Percentiles rank a stretch among this genome's conserved stretches.
Evolutionary conservation across 2,888 invertebrate species (phyloP).

Genomic region (Stenurella melanura): DNA sequence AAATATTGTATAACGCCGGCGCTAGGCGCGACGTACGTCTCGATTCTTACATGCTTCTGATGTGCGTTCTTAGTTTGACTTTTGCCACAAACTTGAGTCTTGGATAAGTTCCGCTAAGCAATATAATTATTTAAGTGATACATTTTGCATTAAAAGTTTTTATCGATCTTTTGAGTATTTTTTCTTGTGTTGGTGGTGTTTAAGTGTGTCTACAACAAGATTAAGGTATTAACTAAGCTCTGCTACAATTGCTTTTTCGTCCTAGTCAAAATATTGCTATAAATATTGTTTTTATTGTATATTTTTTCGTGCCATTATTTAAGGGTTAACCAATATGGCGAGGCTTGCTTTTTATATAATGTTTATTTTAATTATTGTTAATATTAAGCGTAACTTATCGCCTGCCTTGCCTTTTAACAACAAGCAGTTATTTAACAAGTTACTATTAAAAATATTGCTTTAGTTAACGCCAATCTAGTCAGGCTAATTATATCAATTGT

Average conservation of each 20-base stretch:
- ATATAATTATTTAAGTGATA: slow-evolving; percentile 74
- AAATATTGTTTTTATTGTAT: slow-evolving; percentile 68
- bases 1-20: slow-evolving; percentile 68
- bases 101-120: slow-evolving; percentile 67
- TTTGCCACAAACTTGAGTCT: slow-evolving; percentile 68
- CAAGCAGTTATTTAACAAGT: slow-evolving; percentile 20
- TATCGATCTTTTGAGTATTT: slow-evolving; percentile 72
- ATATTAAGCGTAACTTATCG: slow-evolving; percentile 48
- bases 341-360: slow-evolving; percentile 68
- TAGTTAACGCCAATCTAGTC: slow-evolving; percentile 11
- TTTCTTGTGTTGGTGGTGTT: slow-evolving; percentile 65
- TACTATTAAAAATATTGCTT: not conserved
- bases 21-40: slow-evolving; percentile 66
- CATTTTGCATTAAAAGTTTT: slow-evolving; percentile 74
- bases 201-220: slow-evolving; percentile 56
- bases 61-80: slow-evolving; percentile 65
- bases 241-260: slow-evolving; percentile 52
- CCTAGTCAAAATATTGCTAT: slow-evolving; percentile 56
- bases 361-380: slow-evolving; percentile 60
- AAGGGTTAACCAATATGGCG: slow-evolving; percentile 74
- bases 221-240: slow-evolving; percentile 59
- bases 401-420: slow-evolving; percentile 5
- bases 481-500: slow-evolving; percentile 53
- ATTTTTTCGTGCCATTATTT: slow-evolving; percentile 70
- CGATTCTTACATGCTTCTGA: slow-evolving; percentile 65